Percentiles rank a stretch among this genome's conserved stretches.
Conservation (phyloP, 1,140 invertebrate genomes). For the Leptopilina boulardi region DNA sequence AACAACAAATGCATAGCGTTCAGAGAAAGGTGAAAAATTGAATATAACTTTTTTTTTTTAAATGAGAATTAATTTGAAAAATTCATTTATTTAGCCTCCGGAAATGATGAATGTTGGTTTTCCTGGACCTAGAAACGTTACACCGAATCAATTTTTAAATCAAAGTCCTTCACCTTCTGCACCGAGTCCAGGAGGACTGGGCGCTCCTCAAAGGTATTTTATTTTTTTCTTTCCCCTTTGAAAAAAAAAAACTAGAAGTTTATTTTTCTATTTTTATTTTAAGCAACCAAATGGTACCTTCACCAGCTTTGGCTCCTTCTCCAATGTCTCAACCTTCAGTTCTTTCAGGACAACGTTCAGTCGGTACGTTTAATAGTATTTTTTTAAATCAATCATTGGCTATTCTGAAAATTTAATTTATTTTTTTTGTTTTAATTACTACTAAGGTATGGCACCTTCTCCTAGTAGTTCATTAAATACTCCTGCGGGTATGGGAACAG, state of each 20-base stretch:
- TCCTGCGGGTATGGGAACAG: constrained; percentile 82
- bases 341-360: constrained; percentile 75
- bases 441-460: constrained; percentile 83
- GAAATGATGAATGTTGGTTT: constrained; percentile 75
- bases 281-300: constrained; percentile 82
- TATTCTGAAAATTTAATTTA: constrained; percentile 33
- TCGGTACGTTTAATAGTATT: constrained; percentile 55
- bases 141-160: constrained; percentile 81
- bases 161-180: constrained; percentile 84
- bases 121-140: constrained; percentile 77
- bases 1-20: constrained; percentile 76
- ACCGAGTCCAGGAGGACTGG: constrained; percentile 81
- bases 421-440: neutral
- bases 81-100: constrained; percentile 60
- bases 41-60: constrained; percentile 34
- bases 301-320: constrained; percentile 84
- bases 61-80: neutral
- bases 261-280: constrained; percentile 45
- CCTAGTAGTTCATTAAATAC: constrained; percentile 89
- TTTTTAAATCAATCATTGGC: constrained; percentile 43
- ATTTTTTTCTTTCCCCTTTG: constrained; percentile 17
- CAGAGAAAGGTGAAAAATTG: constrained; percentile 70
- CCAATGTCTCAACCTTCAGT: constrained; percentile 80
- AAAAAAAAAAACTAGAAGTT: neutral
- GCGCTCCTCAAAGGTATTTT: constrained; percentile 74